These are phyloP conservation scores for Nephrotoma appendiculata DNA, from an alignment of 2,888 invertebrate species.

Conservation along the genomic window DNA sequence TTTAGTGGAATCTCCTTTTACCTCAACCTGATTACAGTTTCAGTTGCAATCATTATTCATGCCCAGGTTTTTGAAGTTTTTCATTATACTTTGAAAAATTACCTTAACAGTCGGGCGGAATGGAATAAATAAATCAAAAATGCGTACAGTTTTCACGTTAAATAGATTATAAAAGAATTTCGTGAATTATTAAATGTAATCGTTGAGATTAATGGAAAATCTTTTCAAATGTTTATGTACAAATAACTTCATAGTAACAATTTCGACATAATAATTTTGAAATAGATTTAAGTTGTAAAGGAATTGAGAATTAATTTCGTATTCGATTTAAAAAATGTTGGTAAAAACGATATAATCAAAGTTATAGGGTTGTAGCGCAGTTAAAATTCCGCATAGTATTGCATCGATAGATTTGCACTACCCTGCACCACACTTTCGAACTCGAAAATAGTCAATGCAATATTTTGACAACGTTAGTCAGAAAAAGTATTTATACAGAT, in stretches of 20 bases:
- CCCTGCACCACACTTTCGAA: too few species aligned
- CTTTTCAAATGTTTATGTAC: not conserved
- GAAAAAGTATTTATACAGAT: too few species aligned
- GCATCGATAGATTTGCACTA: too few species aligned
- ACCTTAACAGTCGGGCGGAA: not conserved
- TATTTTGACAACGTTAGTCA: too few species aligned
- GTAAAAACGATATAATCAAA: too few species aligned
- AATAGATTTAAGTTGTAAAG: too few species aligned
- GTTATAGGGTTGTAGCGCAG: too few species aligned
- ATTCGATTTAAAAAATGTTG: too few species aligned
- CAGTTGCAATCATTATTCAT: not conserved
- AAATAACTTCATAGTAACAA: not conserved
- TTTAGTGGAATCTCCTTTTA: not conserved
- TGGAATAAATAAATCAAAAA: not conserved
- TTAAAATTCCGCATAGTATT: too few species aligned
- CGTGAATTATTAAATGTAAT: not conserved
- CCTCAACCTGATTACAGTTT: not conserved
- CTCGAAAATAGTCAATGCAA: too few species aligned
- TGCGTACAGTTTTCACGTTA: not conserved
- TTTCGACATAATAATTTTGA: not conserved
- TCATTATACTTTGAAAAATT: not conserved
- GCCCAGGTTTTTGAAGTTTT: not conserved
- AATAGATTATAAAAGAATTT: not conserved
- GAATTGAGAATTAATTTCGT: too few species aligned
- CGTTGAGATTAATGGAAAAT: not conserved